Base-by-base conservation (phyloP, 2,113 vertebrate species). In the Kobus ellipsiprymnus region DNA sequence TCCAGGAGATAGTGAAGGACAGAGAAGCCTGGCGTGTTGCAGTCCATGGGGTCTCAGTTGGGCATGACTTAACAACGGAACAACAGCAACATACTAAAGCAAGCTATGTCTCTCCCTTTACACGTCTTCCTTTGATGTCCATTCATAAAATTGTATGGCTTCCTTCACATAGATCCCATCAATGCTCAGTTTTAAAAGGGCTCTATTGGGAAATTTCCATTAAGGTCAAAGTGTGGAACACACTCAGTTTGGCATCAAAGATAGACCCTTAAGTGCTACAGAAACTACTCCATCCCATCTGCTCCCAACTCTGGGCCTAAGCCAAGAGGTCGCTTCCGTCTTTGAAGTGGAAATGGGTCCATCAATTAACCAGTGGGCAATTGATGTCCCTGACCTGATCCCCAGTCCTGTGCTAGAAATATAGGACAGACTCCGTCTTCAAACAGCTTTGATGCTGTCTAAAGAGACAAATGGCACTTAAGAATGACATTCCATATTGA, bases 121-220 rank as follows among this genome's bases (percentile, higher is more conserved):
- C 6, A 16, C 46, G 3, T 80, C 48, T 96, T 93, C 59, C 94
- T 97, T 92, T 94, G 87, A 96, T 59, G 25, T 12, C 60, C 55
- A 71, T 92, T 94, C 88, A 93, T 90, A 87, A 97, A 97, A 48
- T 90, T 44, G 64, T 90, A 87, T 11, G 21, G 30, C 78, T 95
- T 86, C 92, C 40, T 94, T 94, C 90, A 50, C 21, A 19, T 40
- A 94, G 59, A 29, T 64, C 48, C 90, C 90, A 71, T 80, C 59
- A 90, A 59, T 80, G 14, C 19, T 85, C 90, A 80, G 48, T 96
- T 87, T 90, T 78, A 25, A 91, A 97, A 93, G 86, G 25, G 2
- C 71, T 95, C 93, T 52, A 5, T 19, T 7, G 25, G 48, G 95
- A 95, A 95, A 60, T 19, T 57, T 23, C 71, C 54, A 33, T 96